A percentile compares a stretch with the other conserved stretches of the same genome.
These are phyloP conservation scores for Ephydatia muelleri DNA, from an alignment of 37 sponge, comb jelly and placozoan genomes.

Conservation along the genomic window DNA sequence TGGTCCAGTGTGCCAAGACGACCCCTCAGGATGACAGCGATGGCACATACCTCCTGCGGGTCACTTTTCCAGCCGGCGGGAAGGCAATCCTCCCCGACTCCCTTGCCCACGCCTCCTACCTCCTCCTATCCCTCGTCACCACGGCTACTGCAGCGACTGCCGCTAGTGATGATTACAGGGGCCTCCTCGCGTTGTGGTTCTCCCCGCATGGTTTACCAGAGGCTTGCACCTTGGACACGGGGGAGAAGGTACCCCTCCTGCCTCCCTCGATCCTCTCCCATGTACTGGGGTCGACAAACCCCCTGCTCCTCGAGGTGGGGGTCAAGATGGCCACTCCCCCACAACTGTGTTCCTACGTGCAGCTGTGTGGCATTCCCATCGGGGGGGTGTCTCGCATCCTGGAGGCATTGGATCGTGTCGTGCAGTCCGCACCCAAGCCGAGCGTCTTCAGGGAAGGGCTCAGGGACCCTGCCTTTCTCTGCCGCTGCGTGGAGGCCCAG, in stretches of 20 bases:
- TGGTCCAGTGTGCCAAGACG: conserved; percentile 18
- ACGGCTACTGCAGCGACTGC: neutral
- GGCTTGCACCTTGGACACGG: conserved; percentile 37
- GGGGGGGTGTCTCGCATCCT: conserved; percentile 15
- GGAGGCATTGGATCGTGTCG: conserved; percentile 24
- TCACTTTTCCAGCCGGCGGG: conserved; percentile 29
- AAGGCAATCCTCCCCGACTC: conserved; percentile 34
- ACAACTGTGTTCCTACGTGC: conserved; percentile 33
- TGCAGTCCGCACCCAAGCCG: neutral
- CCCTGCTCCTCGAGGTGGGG: neutral
- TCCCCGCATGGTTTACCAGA: conserved; percentile 20
- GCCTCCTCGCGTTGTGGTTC: conserved; percentile 35
- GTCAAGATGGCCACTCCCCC: conserved; percentile 8
- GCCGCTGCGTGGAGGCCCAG: conserved; percentile 22
- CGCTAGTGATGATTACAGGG: conserved; percentile 17
- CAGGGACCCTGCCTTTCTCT: neutral
- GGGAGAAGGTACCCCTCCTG: conserved; percentile 11
- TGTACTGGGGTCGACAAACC: conserved; percentile 10
- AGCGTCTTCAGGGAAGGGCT: neutral
- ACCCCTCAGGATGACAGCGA: conserved; percentile 30
- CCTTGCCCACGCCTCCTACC: conserved; percentile 30
- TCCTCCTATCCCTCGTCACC: conserved; percentile 25
- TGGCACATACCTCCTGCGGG: conserved; percentile 24
- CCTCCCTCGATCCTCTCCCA: neutral
- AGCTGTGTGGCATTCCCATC: conserved; percentile 58